A percentile compares a stretch with the other conserved stretches of the same genome.
Evolutionary conservation across 2,888 invertebrate species (phyloP).

Genomic region (Tipula helvola): DNA sequence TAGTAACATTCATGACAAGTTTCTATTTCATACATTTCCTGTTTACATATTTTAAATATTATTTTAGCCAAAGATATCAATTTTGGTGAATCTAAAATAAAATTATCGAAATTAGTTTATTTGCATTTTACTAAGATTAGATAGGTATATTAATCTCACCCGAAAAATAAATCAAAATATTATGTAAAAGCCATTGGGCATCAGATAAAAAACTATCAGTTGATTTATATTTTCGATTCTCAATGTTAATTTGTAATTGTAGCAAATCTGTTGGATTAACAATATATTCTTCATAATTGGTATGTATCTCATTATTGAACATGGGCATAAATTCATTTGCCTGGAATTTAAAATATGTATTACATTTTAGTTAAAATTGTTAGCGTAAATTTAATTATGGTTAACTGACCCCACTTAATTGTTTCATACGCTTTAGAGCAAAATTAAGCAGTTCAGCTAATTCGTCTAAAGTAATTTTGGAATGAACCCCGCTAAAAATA

Average conservation of each 20-base stretch:
- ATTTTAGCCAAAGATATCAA: slow-evolving; percentile 63
- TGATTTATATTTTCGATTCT: slow-evolving; percentile 63
- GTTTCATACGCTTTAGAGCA: slow-evolving; percentile 69
- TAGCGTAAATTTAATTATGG: background rate
- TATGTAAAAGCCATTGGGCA: slow-evolving; percentile 88
- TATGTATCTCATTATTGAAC: background rate
- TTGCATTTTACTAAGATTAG: background rate
- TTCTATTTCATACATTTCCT: slow-evolving; percentile 85
- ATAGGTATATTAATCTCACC: background rate
- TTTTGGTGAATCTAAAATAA: slow-evolving; percentile 56
- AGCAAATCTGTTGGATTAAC: slow-evolving; percentile 78
- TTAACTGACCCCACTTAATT: slow-evolving; percentile 60
- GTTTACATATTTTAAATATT: slow-evolving; percentile 70
- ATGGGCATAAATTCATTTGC: background rate
- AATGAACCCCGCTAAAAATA: slow-evolving; percentile 24
- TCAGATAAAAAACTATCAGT: slow-evolving; percentile 84
- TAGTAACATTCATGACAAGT: slow-evolving; percentile 87
- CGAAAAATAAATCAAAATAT: slow-evolving; percentile 75
- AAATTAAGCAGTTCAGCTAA: slow-evolving; percentile 66
- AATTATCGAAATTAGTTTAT: background rate
- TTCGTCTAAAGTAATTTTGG: slow-evolving; percentile 38
- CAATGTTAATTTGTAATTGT: slow-evolving; percentile 63
- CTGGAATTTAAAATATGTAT: background rate
- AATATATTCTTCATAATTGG: slow-evolving; percentile 48
- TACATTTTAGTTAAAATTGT: background rate